Conservation (phyloP, 2,797 vertebrate genomes). For the Chelon auratus region DNA sequence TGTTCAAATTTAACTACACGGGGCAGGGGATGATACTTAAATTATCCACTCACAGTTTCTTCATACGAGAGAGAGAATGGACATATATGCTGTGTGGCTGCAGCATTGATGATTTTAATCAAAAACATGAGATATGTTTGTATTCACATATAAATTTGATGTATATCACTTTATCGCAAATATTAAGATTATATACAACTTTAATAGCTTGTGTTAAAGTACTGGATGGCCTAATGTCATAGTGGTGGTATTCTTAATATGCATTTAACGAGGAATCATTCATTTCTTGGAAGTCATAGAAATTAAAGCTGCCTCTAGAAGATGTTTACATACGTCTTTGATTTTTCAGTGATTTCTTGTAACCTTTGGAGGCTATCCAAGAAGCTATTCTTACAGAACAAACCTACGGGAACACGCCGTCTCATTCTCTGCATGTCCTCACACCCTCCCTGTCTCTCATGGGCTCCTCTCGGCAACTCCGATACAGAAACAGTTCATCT, state of each 20-base stretch:
- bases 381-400: constrained; percentile 26
- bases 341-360: constrained; percentile 37
- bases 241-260: not conserved
- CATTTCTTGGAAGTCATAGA: not conserved
- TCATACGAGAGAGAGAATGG: not conserved
- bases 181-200: not conserved
- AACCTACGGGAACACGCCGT: constrained; percentile 18
- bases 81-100: not conserved
- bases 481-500: not conserved
- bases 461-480: constrained; percentile 1
- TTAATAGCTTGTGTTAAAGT: not conserved
- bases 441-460: not conserved
- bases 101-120: not conserved
- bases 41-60: not conserved
- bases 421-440: constrained; percentile 3
- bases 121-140: constrained; percentile 6
- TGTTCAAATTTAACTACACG: constrained; percentile 54
- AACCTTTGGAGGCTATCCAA: constrained; percentile 41
- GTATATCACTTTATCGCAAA: not conserved
- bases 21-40: constrained; percentile 9
- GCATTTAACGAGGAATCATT: constrained; percentile 1
- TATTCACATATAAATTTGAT: not conserved
- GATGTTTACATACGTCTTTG: constrained; percentile 8
- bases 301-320: constrained; percentile 2
- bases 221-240: not conserved